Conservation (phyloP, 2,113 vertebrate genomes). For the Myotis lucifugus region DNA sequence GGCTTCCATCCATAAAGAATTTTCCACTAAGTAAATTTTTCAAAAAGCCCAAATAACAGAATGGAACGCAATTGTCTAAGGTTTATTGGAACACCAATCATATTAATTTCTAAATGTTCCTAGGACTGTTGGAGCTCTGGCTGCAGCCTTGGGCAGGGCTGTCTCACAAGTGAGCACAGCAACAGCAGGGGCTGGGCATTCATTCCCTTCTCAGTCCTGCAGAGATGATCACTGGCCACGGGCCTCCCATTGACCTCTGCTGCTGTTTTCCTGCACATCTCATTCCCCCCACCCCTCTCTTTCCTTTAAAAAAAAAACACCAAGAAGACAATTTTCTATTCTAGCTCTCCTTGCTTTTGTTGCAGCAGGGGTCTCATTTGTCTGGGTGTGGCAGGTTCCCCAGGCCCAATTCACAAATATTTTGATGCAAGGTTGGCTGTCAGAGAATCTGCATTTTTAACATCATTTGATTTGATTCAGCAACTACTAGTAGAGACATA, state of each 20-base stretch:
- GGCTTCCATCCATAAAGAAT: constrained; percentile 30
- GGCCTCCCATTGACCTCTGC: neutral
- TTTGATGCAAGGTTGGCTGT: neutral
- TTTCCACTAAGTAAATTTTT: constrained; percentile 8
- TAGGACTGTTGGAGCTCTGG: neutral
- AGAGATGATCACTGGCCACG: neutral
- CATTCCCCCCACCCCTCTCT: neutral
- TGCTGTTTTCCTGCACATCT: neutral
- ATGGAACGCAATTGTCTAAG: constrained; percentile 54
- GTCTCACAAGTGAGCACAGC: neutral
- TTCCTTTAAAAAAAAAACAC: too few species aligned
- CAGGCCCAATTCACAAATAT: neutral
- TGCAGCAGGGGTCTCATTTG: neutral
- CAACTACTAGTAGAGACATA: neutral
- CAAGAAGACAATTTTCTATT: neutral
- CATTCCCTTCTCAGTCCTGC: neutral
- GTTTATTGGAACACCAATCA: constrained; percentile 48
- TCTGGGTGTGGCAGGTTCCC: neutral
- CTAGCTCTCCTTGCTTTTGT: neutral
- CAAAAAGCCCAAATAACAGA: constrained; percentile 30
- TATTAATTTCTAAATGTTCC: constrained; percentile 61
- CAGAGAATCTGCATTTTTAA: neutral
- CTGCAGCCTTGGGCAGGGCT: neutral
- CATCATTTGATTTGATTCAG: neutral
- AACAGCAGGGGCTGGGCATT: neutral